phyloP scores from a whole-genome alignment of 2,888 invertebrate genomes.

The Pyrrhia umbra region DNA sequence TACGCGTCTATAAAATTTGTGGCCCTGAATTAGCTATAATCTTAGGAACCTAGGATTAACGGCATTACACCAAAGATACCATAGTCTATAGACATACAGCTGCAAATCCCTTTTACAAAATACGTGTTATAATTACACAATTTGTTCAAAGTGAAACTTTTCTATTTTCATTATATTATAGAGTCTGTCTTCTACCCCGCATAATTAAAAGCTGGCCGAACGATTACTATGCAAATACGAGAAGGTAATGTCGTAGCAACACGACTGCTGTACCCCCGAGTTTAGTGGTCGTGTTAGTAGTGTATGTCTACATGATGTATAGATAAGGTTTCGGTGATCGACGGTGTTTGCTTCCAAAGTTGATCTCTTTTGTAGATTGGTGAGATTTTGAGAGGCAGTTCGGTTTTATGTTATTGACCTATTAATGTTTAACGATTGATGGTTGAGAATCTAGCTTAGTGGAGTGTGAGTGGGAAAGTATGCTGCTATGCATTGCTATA shows the following conservation, averaged over 20 bases:
- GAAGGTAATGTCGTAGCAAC: conserved; percentile 75
- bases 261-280: conserved; percentile 68
- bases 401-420: conserved; percentile 7
- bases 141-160: conserved; percentile 11
- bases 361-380: conserved; percentile 17
- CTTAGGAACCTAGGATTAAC: no score
- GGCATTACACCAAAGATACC: neutral
- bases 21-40: no score
- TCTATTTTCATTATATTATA: neutral
- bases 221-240: conserved; percentile 86
- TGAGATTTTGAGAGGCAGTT: conserved; percentile 10
- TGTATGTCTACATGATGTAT: conserved; percentile 61
- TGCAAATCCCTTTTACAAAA: no score
- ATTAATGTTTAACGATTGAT: neutral
- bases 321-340: conserved; percentile 59
- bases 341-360: conserved; percentile 35
- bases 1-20: no score
- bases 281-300: conserved; percentile 55
- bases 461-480: neutral
- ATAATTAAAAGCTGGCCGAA: conserved; percentile 81
- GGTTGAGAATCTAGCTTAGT: neutral
- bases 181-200: conserved; percentile 57
- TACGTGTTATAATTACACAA: no score
- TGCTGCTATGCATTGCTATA: neutral
- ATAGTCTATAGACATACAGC: no score